Percentiles rank a stretch among this genome's conserved stretches.
phyloP scores from a whole-genome alignment of 30 jellyfish, hydroid and myxozoan genomes.

The Nemopilema nomurai region DNA sequence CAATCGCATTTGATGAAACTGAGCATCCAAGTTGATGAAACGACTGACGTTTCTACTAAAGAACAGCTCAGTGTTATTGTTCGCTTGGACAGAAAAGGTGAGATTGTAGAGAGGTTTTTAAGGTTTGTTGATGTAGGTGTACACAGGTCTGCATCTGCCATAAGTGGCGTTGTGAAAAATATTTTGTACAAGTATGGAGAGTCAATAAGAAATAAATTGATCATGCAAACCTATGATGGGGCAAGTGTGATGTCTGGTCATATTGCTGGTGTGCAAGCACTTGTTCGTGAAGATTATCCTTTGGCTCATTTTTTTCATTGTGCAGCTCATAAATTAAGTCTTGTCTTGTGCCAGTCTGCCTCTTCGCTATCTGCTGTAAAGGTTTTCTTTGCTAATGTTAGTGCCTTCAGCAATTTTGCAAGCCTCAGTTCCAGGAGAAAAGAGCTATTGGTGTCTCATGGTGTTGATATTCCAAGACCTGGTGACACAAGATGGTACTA shows the following conservation, averaged over 20 bases:
- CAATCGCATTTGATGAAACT: no score
- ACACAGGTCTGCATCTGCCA: slow-evolving; percentile 41
- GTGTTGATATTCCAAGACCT: slow-evolving; percentile 44
- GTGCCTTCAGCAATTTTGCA: slow-evolving; percentile 50
- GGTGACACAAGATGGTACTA: slow-evolving; percentile 62
- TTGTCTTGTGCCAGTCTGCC: slow-evolving; percentile 64
- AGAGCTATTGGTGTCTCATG: background rate
- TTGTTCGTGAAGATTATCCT: slow-evolving; percentile 35
- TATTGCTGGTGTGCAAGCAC: slow-evolving; percentile 33
- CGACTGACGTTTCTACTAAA: slow-evolving; percentile 45
- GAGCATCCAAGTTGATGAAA: slow-evolving; percentile 54
- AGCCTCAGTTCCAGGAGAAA: slow-evolving; percentile 42
- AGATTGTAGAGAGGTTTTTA: slow-evolving; percentile 34
- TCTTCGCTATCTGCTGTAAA: slow-evolving; percentile 16
- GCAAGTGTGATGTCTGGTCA: slow-evolving; percentile 42
- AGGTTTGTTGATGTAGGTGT: slow-evolving; percentile 25
- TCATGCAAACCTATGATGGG: slow-evolving; percentile 57
- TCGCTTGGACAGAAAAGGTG: slow-evolving; percentile 15
- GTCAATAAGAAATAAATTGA: slow-evolving; percentile 11
- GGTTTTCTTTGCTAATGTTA: slow-evolving; percentile 61
- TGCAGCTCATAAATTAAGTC: slow-evolving; percentile 64
- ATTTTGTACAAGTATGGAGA: slow-evolving; percentile 13
- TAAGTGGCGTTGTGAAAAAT: slow-evolving; percentile 4
- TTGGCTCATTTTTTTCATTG: slow-evolving; percentile 35
- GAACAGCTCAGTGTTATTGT: slow-evolving; percentile 35